A percentile compares a stretch with the other conserved stretches of the same genome.
Conservation (phyloP, 2,113 vertebrate genomes). For the Dryoscopus gambensis region DNA sequence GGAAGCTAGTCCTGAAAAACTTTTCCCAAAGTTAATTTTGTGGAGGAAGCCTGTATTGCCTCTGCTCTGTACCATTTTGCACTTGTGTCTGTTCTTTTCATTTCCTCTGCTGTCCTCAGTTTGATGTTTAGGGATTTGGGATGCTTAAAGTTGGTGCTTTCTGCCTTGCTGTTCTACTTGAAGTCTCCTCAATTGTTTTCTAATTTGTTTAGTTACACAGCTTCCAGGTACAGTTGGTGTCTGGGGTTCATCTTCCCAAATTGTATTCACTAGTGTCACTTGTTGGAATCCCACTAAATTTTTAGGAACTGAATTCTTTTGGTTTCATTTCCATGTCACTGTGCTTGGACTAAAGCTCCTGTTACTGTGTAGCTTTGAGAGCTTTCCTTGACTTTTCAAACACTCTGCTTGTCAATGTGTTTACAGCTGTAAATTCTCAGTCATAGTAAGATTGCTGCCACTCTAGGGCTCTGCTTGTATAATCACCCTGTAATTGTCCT, state of each 20-base stretch:
- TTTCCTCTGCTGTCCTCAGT: background rate
- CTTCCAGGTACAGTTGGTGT: background rate
- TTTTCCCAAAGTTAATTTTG: background rate
- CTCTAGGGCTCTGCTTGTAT: background rate
- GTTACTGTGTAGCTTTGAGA: background rate
- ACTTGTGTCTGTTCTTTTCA: background rate
- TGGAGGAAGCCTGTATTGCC: background rate
- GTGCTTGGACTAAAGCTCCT: background rate
- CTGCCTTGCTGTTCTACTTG: background rate
- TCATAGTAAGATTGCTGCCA: background rate
- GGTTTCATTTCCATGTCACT: background rate
- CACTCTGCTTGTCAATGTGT: background rate
- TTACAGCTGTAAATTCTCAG: background rate
- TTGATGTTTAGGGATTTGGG: background rate
- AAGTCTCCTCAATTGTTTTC: background rate
- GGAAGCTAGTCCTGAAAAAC: background rate
- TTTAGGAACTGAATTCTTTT: background rate
- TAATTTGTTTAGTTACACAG: background rate
- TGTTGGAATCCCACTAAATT: background rate
- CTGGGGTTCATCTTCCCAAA: background rate
- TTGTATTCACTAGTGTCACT: background rate
- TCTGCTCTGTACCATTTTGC: background rate
- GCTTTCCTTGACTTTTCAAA: background rate
- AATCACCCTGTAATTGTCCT: background rate
- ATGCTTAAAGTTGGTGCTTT: background rate